Evolutionary conservation across 2,888 invertebrate species (phyloP), one percentile per base, ranked within the genome.

Genomic region (Ochropleura leucogaster): DNA sequence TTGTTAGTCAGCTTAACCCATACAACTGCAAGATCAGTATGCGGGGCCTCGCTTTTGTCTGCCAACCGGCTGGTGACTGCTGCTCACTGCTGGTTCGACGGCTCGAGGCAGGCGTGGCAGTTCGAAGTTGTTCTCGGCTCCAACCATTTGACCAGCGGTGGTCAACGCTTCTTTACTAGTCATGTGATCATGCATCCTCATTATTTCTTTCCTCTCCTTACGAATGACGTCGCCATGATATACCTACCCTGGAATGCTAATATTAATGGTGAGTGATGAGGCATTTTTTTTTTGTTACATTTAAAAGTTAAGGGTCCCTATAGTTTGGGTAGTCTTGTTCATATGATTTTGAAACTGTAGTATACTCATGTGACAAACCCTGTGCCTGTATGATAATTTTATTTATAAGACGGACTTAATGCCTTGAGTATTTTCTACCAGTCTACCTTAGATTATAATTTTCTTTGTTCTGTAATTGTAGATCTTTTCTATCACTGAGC

Each of bases 21-120:
- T 66, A 63, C 79, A 4, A 65, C 84, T 1, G 89, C 90, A 0
- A 83, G 82, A 40, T 93, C 93, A 3, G 94, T 89, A 0, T 94
- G 94, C 47, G 94, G 94, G 0, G 88, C 93, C 0, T 89, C 92
- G 0, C 85, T 94, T 5, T 6, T 94, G 0, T 79, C 90, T 0
- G 8, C 79, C n/a, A 90, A 85, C 80, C 89, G 93, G 0, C 82
- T 93, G 47, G 87, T 93, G 14, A 94, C 94, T 0, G 94, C 94
- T 0, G 94, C 94, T 10, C 94, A 94, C 84, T 94, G 94, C 87
- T 93, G 94, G 93, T 86, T 81, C 71, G 93, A 93, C 42, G 91
- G 92, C 14, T 0, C 40, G 4, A 85, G 85, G 62, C 92, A 92
- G 44, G 94, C 90, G 8, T 83, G 77, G 72, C 86, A 85, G 80